Base-by-base conservation (phyloP, 2,113 vertebrate species). In the Hucho hucho region DNA sequence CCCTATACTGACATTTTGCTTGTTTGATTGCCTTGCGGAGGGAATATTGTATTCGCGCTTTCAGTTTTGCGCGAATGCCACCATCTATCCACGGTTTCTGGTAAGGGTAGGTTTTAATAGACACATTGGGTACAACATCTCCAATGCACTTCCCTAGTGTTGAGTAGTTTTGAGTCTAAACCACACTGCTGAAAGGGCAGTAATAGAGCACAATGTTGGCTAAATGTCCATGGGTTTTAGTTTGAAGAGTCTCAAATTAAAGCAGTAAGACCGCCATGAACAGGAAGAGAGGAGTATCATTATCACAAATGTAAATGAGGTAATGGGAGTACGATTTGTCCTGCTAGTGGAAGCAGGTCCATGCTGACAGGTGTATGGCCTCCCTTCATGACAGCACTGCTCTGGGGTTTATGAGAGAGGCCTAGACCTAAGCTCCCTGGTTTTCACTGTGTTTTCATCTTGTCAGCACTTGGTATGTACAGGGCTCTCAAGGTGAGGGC, bases 331-430 rank as follows among this genome's bases (percentile, higher is more conserved):
- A 70, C 80, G 24, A 72, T 76, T 74, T 74, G 78, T 73, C 79
- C 25, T 70, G 82, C 25, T 75, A 73, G 83, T 75, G 81, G 70
- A 81, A 78, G 66, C 63, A 69, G 69, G 69, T 83, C 73, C 84
- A 76, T 70, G 32, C 71, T 84, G 77, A 84, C 86, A 86, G 84
- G 83, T 89, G 87, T 80, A 74, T 72, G 75, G 81, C 6, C 61
- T 81, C 70, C 58, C 61, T 25, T 71, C 47, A 53, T 26, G 37
- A 75, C 72, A 71, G 58, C 66, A 67, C 25, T 49, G 76, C 43
- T n/a, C 69, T 83, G 84, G 61, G 88, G 84, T 77, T 74, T 9
- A 84, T 79, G 82, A 82, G 26, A 11, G 43, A 68, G 53, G 73
- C 75, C 64, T n/a, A 46, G 58, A n/a, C 58, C 37, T 72, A 2